phyloP scores from a whole-genome alignment of 2,888 invertebrate genomes.

The Caenorhabditis plicata region DNA sequence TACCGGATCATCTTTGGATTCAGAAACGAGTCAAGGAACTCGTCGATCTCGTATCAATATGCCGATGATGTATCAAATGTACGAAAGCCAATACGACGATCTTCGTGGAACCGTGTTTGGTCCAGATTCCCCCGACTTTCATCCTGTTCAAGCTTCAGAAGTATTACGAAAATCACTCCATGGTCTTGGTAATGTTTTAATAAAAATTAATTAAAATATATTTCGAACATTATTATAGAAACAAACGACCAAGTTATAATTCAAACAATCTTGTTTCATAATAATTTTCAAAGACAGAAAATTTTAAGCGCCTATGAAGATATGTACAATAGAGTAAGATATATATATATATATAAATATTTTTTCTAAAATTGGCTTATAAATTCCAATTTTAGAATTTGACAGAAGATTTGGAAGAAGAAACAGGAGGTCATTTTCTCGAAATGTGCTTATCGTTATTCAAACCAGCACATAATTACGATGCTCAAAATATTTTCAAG shows the following conservation, averaged over 20 bases:
- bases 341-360: not conserved
- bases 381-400: conserved; percentile 66
- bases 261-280: conserved; percentile 55
- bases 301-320: conserved; percentile 61
- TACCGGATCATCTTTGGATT: conserved; percentile 42
- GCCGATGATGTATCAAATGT: conserved; percentile 63
- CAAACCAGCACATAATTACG: conserved; percentile 65
- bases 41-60: conserved; percentile 37
- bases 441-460: conserved; percentile 66
- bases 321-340: conserved; percentile 55
- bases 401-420: conserved; percentile 66
- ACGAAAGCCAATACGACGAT: conserved; percentile 61
- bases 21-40: conserved; percentile 37
- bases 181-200: conserved; percentile 38
- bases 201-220: not conserved
- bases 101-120: conserved; percentile 61
- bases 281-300: conserved; percentile 64
- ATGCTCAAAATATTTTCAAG: conserved; percentile 66
- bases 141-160: conserved; percentile 61
- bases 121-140: conserved; percentile 59
- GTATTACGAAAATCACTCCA: conserved; percentile 53
- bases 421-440: conserved; percentile 67
- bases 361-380: too few relatives aligned
- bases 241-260: conserved; percentile 61
- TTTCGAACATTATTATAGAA: too few relatives aligned